Evolutionary conservation across 2,888 invertebrate genomes (phyloP).

Genomic region (Dorcus parallelipipedus): DNA sequence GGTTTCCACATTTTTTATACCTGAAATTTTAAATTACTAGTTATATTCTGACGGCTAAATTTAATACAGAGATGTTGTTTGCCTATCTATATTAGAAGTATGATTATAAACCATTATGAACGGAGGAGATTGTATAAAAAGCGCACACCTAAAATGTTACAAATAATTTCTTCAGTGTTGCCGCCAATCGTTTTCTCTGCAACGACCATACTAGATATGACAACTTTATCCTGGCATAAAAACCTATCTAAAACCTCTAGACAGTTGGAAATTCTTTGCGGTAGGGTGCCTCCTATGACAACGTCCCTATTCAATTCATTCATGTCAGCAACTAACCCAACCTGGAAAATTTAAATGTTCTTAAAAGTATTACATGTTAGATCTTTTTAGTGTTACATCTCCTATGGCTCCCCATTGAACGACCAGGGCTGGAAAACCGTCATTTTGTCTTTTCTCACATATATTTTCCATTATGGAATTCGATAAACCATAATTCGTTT

Average conservation of each 20-base stretch:
- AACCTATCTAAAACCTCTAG: conserved; percentile 63
- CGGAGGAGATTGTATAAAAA: conserved; percentile 58
- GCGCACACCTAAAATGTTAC: conserved; percentile 67
- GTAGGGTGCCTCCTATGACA: conserved; percentile 57
- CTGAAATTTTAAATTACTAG: conserved; percentile 35
- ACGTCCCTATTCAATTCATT: conserved; percentile 44
- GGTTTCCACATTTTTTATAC: conserved; percentile 65
- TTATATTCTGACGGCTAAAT: no score
- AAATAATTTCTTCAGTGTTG: conserved; percentile 60
- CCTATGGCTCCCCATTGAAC: conserved; percentile 94
- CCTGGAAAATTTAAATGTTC: conserved; percentile 43
- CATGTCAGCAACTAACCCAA: conserved; percentile 46
- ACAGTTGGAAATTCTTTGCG: conserved; percentile 65
- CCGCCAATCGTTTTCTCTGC: conserved; percentile 68
- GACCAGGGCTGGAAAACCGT: conserved; percentile 75
- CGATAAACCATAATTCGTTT: conserved; percentile 87
- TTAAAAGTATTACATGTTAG: background rate
- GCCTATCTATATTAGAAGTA: no score
- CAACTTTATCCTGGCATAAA: conserved; percentile 61
- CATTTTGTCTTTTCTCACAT: conserved; percentile 67
- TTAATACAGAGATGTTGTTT: conserved; percentile 46
- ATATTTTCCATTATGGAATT: conserved; percentile 89
- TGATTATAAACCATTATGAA: no score
- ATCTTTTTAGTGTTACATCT: conserved; percentile 60
- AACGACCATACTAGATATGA: conserved; percentile 82